These are phyloP conservation scores for Aphodius granarius DNA, from an alignment of 2,888 invertebrate genomes.

Conservation along the genomic window DNA sequence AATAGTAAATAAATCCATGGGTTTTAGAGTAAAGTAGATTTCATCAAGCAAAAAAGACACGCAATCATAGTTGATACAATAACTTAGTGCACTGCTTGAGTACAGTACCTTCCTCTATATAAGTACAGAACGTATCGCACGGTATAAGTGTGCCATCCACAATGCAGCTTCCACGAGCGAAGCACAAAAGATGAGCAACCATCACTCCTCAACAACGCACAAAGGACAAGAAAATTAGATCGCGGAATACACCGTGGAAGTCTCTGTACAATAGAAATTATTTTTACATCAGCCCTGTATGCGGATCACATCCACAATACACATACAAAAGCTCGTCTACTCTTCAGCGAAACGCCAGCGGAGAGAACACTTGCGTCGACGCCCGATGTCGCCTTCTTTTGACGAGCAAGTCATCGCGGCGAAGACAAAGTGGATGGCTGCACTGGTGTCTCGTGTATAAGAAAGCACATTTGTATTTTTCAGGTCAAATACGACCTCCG, in stretches of 20 bases:
- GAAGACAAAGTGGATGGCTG: not conserved
- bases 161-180: not conserved
- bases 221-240: slow-evolving; percentile 10
- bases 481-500: slow-evolving; percentile 1
- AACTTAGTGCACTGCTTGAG: not conserved
- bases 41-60: not conserved
- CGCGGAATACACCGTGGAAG: not conserved
- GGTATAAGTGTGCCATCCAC: not conserved
- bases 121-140: not conserved
- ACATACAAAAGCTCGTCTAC: not conserved
- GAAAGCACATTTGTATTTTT: slow-evolving; percentile 6
- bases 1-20: not conserved
- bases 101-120: not conserved
- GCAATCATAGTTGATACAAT: not conserved
- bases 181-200: slow-evolving; percentile 7
- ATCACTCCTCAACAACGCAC: not conserved
- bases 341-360: not conserved
- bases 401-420: not conserved
- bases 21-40: not conserved
- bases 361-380: slow-evolving; percentile 4
- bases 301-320: not conserved
- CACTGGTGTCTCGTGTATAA: not conserved
- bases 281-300: not conserved
- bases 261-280: slow-evolving; percentile 5
- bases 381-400: not conserved